Conservation (phyloP, 1,140 invertebrate genomes). For the Brachionus koreanus region DNA sequence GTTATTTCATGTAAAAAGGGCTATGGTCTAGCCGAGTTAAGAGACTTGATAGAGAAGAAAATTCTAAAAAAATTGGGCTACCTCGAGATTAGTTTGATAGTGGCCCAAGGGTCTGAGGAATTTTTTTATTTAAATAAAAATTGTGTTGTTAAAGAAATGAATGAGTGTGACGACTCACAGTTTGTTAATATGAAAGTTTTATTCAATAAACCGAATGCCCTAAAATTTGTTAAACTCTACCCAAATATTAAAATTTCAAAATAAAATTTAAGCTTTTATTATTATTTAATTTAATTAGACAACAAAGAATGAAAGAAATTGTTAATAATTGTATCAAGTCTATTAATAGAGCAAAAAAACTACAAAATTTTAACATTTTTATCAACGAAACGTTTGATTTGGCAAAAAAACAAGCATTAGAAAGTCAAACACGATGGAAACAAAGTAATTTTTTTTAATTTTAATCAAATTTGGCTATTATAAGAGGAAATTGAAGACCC, state of each 20-base stretch:
- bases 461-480: neutral
- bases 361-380: slow-evolving; percentile 70
- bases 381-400: slow-evolving; percentile 66
- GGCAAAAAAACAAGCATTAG: slow-evolving; percentile 63
- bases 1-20: slow-evolving; percentile 21
- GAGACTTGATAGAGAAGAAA: neutral
- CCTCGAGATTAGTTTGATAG: neutral
- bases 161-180: neutral
- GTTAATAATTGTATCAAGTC: slow-evolving; percentile 58
- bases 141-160: slow-evolving; percentile 5
- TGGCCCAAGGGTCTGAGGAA: neutral
- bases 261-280: slow-evolving; percentile 15
- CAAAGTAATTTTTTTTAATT: slow-evolving; percentile 49
- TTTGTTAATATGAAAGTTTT: slow-evolving; percentile 37
- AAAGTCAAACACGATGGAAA: slow-evolving; percentile 63
- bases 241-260: slow-evolving; percentile 21
- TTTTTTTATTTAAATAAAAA: slow-evolving; percentile 11
- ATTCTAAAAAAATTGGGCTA: neutral
- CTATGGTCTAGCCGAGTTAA: neutral
- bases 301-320: slow-evolving; percentile 29
- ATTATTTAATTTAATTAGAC: neutral
- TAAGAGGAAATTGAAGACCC: too few species aligned
- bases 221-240: slow-evolving; percentile 39
- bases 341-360: slow-evolving; percentile 61
- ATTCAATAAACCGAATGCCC: slow-evolving; percentile 19